These are phyloP conservation scores for Lypha dubia DNA, from an alignment of 2,888 invertebrate species.

Conservation along the genomic window DNA sequence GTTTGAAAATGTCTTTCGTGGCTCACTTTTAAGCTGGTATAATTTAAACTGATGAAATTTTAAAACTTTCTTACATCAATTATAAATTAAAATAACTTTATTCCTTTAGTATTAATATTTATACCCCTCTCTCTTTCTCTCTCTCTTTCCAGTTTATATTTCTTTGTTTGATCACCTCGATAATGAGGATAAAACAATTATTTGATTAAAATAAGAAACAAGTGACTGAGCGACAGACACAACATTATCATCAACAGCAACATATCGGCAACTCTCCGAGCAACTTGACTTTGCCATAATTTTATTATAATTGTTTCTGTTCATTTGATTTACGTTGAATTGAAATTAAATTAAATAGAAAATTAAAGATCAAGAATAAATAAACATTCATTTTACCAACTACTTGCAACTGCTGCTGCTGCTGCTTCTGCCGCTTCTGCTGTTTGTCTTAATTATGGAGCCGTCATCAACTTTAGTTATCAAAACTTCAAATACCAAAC, in stretches of 20 bases:
- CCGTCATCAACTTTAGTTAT: slow-evolving; percentile 64
- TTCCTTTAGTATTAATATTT: slow-evolving; percentile 3
- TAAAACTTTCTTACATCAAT: slow-evolving; percentile 48
- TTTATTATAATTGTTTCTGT: background rate
- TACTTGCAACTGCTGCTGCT: background rate
- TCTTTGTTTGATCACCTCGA: background rate
- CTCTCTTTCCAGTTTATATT: slow-evolving; percentile 35
- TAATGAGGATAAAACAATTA: slow-evolving; percentile 30
- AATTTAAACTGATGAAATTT: slow-evolving; percentile 51
- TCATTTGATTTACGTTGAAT: background rate
- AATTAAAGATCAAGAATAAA: background rate
- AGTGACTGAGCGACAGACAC: background rate
- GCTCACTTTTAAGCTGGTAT: background rate
- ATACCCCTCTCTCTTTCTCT: slow-evolving; percentile 10
- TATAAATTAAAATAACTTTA: slow-evolving; percentile 11
- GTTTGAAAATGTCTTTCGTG: background rate
- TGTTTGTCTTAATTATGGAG: slow-evolving; percentile 71
- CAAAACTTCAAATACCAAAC: slow-evolving; percentile 77
- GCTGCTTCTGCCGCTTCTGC: background rate
- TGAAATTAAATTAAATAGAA: background rate
- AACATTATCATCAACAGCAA: background rate
- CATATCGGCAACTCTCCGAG: background rate
- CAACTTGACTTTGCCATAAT: slow-evolving; percentile 6
- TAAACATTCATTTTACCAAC: slow-evolving; percentile 11
- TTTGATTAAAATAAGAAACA: slow-evolving; percentile 12